Percentiles rank a stretch among this genome's conserved stretches.
These are phyloP conservation scores for Alca torda DNA, from an alignment of 2,797 vertebrate genomes.

Conservation along the genomic window DNA sequence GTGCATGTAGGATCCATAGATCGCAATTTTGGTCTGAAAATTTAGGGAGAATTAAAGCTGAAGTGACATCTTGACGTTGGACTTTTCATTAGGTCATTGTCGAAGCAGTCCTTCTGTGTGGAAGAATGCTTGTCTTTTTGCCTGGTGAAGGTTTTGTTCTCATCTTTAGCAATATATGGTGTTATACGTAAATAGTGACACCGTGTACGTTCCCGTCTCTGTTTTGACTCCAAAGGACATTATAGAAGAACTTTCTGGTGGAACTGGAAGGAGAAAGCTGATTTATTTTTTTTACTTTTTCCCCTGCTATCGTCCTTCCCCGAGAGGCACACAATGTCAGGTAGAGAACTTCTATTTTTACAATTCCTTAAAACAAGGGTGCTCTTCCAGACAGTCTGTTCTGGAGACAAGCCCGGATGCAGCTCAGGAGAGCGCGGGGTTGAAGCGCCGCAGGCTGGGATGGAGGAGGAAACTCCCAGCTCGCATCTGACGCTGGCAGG, in stretches of 20 bases:
- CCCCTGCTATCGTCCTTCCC: not conserved
- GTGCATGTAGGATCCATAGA: not conserved
- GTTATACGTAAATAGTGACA: not conserved
- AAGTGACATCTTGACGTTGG: not conserved
- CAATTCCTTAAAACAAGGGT: not conserved
- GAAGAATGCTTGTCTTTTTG: not conserved
- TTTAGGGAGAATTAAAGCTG: not conserved
- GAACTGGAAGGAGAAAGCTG: not conserved
- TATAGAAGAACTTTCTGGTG: not conserved
- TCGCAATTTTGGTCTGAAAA: not conserved
- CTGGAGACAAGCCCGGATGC: not conserved
- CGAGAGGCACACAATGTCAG: not conserved
- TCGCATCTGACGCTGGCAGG: not conserved
- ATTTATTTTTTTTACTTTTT: not conserved
- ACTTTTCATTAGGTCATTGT: rapidly evolving
- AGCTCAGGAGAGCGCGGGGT: not conserved
- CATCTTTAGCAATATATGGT: not conserved
- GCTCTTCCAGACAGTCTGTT: not conserved
- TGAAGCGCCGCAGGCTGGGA: not conserved
- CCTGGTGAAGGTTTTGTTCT: not conserved
- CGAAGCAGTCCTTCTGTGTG: not conserved
- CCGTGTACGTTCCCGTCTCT: rapidly evolving
- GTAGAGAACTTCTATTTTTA: not conserved
- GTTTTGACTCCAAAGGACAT: not conserved
- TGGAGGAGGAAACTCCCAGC: not conserved